Percentiles rank a stretch among this genome's conserved stretches.
Evolutionary conservation across 2,888 invertebrate species (phyloP).

Genomic region (Cephus pygmeus): DNA sequence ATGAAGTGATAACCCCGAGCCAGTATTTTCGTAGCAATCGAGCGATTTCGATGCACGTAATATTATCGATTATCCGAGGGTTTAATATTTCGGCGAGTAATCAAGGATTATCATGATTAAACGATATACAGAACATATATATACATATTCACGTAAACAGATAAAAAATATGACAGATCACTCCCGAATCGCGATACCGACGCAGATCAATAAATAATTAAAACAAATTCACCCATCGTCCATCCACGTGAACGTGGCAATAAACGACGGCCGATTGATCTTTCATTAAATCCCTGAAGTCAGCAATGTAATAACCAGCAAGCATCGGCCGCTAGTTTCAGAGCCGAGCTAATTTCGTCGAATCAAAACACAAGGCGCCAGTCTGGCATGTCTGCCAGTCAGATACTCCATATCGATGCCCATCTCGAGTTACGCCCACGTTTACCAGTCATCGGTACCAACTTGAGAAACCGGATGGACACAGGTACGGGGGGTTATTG

Average conservation of each 20-base stretch:
- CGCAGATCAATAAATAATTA: not conserved
- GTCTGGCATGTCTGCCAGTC: constrained; percentile 5
- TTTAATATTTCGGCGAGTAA: not conserved
- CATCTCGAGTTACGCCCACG: not conserved
- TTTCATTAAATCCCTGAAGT: not conserved
- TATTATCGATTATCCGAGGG: not conserved
- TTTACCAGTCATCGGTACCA: not conserved
- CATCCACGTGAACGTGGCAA: not conserved
- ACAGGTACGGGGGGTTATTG: not conserved
- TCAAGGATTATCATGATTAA: not conserved
- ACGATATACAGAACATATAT: not conserved
- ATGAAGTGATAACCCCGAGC: not conserved
- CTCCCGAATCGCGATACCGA: not conserved
- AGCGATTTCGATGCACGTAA: not conserved
- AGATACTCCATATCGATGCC: not conserved
- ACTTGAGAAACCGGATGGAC: not conserved
- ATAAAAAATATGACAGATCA: not conserved
- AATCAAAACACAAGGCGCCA: constrained; percentile 8
- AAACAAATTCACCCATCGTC: not conserved
- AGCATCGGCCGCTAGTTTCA: not conserved
- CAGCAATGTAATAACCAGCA: not conserved
- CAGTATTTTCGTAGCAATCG: not conserved
- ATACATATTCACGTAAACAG: no score
- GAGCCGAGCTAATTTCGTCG: constrained; percentile 4
- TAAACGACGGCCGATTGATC: not conserved